Conservation (phyloP, 2,797 vertebrate genomes). For the Botia kubotai region DNA sequence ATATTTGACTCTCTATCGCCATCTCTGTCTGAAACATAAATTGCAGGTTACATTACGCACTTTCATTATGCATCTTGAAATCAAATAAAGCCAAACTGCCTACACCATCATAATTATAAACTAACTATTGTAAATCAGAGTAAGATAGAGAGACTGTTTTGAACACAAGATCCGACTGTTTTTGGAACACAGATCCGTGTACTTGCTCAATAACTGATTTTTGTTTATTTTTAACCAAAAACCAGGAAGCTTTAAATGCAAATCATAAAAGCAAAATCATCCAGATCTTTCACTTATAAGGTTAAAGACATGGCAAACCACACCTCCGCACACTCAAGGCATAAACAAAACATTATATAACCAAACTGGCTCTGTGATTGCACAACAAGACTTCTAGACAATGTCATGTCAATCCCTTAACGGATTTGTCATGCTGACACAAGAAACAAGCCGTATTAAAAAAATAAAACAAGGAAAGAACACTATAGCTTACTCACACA, state of each 20-base stretch:
- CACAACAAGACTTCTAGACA: neutral
- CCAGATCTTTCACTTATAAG: neutral
- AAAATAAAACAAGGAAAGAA: slow-evolving; percentile 14
- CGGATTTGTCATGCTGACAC: neutral
- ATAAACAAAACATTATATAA: slow-evolving; percentile 19
- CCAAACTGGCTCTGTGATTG: slow-evolving; percentile 25
- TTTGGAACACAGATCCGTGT: too few species aligned
- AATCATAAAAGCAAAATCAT: neutral
- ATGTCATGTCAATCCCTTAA: neutral
- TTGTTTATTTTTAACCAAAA: too few species aligned
- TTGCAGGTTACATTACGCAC: too few species aligned
- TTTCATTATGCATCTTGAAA: too few species aligned
- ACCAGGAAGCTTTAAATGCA: neutral
- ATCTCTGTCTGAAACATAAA: too few species aligned
- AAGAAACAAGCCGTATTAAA: slow-evolving; percentile 13
- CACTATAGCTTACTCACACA: neutral
- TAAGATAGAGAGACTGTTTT: too few species aligned
- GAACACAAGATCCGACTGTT: too few species aligned
- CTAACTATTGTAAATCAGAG: too few species aligned
- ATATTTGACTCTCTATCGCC: too few species aligned
- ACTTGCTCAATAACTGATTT: too few species aligned
- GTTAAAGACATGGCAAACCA: neutral
- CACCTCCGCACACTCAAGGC: neutral
- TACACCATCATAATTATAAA: too few species aligned
- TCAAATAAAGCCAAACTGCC: too few species aligned